These are phyloP conservation scores for Pyrrhosoma nymphula DNA, from an alignment of 2,888 invertebrate genomes.

Conservation along the genomic window DNA sequence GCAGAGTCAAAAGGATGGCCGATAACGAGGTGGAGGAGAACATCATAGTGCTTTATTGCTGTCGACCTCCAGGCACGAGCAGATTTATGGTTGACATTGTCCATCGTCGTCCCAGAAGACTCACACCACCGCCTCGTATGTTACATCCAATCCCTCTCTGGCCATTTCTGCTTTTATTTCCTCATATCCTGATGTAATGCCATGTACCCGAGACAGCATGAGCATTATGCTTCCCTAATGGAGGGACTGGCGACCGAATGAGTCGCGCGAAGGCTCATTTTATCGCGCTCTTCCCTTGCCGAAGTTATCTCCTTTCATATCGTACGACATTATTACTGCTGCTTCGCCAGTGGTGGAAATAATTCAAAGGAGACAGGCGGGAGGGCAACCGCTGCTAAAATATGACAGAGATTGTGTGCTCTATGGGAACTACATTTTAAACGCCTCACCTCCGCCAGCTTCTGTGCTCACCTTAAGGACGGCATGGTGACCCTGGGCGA, in stretches of 20 bases:
- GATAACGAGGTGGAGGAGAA: not conserved
- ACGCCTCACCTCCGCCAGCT: not conserved
- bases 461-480: not conserved
- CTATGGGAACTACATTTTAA: not conserved
- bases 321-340: conserved; percentile 14
- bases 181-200: not conserved
- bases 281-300: not conserved
- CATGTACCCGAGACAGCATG: not conserved
- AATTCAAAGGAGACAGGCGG: not conserved
- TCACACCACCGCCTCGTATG: not conserved
- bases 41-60: not conserved
- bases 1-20: not conserved
- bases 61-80: not conserved
- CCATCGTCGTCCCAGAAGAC: not conserved
- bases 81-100: not conserved
- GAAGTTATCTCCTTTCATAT: not conserved
- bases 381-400: not conserved
- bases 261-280: not conserved
- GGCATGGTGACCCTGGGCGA: not conserved
- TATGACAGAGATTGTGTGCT: not conserved
- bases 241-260: not conserved
- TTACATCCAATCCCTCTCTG: not conserved
- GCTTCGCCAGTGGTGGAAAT: not conserved
- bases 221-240: not conserved
- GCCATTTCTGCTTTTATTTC: not conserved